phyloP scores from a whole-genome alignment of 2,888 invertebrate genomes.

The Leptopilina syphax region DNA sequence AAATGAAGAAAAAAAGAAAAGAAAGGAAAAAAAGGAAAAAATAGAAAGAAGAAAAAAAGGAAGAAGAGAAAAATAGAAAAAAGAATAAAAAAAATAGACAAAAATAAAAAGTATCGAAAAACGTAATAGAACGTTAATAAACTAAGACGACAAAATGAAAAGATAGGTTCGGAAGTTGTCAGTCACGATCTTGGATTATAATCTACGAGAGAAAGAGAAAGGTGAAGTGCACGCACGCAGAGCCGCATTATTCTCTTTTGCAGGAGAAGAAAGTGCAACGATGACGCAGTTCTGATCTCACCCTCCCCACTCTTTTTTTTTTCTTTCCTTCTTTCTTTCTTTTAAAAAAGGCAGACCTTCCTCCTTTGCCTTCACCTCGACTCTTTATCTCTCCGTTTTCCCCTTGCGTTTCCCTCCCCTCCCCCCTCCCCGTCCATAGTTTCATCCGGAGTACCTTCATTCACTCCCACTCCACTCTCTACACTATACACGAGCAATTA shows the following conservation, averaged over 20 bases:
- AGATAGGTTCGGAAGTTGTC: conserved; percentile 60
- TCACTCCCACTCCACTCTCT: conserved; percentile 22
- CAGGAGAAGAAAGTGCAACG: conserved; percentile 71
- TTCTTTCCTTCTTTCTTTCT: background rate
- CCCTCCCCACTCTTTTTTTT: conserved; percentile 29
- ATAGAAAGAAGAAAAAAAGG: too few species aligned
- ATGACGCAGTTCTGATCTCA: conserved; percentile 59
- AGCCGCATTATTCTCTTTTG: conserved; percentile 50
- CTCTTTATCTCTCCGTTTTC: background rate
- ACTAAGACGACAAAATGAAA: too few species aligned
- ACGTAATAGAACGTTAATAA: too few species aligned
- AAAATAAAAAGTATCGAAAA: too few species aligned
- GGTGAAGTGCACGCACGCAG: conserved; percentile 68
- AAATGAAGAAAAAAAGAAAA: too few species aligned
- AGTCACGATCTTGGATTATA: conserved; percentile 50
- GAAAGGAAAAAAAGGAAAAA: too few species aligned
- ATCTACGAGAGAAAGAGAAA: conserved; percentile 69
- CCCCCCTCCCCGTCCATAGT: background rate
- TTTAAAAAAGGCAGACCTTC: conserved; percentile 41
- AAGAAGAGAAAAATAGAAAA: too few species aligned
- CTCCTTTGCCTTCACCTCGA: conserved; percentile 53
- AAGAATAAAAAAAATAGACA: too few species aligned
- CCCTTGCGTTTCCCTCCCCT: background rate
- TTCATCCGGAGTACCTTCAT: conserved; percentile 24
- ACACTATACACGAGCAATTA: background rate